A percentile compares a stretch with the other conserved stretches of the same genome.
Conservation (phyloP, 2,888 invertebrate species). For the Napeogenes inachia region DNA sequence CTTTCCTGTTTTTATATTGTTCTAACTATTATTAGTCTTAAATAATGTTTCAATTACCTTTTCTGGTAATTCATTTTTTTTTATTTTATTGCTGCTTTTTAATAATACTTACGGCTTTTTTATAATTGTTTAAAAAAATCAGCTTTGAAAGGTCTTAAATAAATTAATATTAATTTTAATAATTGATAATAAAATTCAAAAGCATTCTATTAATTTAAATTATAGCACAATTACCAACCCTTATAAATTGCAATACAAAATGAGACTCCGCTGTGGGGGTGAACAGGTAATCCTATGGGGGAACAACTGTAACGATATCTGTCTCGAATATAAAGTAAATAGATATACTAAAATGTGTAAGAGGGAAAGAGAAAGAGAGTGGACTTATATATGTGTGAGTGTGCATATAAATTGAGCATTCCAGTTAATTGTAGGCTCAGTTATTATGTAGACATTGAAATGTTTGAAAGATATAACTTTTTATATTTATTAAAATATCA, state of each 20-base stretch:
- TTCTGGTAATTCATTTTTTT: too few relatives aligned
- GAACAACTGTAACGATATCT: not conserved
- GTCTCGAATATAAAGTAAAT: not conserved
- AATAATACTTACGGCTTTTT: too few relatives aligned
- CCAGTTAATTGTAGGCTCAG: not conserved
- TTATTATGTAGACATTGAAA: not conserved
- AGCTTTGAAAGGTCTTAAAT: too few relatives aligned
- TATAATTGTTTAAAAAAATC: too few relatives aligned
- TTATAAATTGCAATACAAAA: not conserved
- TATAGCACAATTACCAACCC: not conserved
- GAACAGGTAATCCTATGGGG: constrained; percentile 2
- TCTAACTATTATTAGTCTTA: too few relatives aligned
- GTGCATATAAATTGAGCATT: constrained; percentile 5
- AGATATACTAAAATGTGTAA: not conserved
- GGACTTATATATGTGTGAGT: not conserved
- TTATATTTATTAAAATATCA: too few relatives aligned
- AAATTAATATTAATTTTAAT: not conserved
- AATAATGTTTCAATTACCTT: too few relatives aligned
- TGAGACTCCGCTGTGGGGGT: too few relatives aligned
- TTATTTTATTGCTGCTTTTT: too few relatives aligned
- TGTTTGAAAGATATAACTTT: too few relatives aligned
- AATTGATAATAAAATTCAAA: not conserved
- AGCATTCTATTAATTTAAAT: not conserved
- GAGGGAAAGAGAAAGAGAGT: not conserved
- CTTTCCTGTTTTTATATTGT: too few relatives aligned